Base-by-base conservation (phyloP, 23 tunicate species). In the Botrylloides violaceus region DNA sequence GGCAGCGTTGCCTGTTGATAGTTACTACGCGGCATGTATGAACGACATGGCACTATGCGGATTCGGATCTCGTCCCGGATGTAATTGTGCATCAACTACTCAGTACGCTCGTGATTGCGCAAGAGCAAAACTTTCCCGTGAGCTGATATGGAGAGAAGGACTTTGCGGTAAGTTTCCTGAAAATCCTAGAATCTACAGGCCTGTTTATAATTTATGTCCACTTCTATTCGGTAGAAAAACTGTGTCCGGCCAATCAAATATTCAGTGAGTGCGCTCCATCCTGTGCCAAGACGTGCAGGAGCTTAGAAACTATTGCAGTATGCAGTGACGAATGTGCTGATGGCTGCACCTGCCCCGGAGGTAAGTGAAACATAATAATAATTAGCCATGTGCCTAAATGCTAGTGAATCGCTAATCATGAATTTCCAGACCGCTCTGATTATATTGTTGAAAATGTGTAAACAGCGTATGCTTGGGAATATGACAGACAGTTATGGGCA, bases 291-390 rank as follows among this genome's bases (percentile, higher is more conserved):
- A 43, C 53, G 15, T 43, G 53, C 53, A 43, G 15, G 15, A 43
- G 53, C 15, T 43, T 43, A 43, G 53, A 15, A 15, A 43, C 53
- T 43, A 15, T 43, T 43, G 53, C 53, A 9, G 53, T 43, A 15
- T 43, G 53, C 53, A 43, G 15, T 7, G 53, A 43, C 15, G 15
- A 43, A 15, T 43, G 53, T 15, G 15, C 15, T 15, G 53, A 43
- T 43, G 53, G 53, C 53, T 43, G 53, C 15, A 43, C 53, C 53
- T 43, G 53, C 53, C 53, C 53, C 9, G 53, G 53, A 43, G 53
- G 53, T 43, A 43, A 43, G 53, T 43, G 9, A n/a, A n/a, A n/a
- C n/a, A n/a, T n/a, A n/a, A n/a, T n/a, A n/a, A n/a, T n/a, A n/a
- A n/a, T n/a, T n/a, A n/a, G n/a, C n/a, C n/a, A n/a, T n/a, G n/a